phyloP scores from a whole-genome alignment of 2,113 vertebrate species.

The Plestiodon gilberti region DNA sequence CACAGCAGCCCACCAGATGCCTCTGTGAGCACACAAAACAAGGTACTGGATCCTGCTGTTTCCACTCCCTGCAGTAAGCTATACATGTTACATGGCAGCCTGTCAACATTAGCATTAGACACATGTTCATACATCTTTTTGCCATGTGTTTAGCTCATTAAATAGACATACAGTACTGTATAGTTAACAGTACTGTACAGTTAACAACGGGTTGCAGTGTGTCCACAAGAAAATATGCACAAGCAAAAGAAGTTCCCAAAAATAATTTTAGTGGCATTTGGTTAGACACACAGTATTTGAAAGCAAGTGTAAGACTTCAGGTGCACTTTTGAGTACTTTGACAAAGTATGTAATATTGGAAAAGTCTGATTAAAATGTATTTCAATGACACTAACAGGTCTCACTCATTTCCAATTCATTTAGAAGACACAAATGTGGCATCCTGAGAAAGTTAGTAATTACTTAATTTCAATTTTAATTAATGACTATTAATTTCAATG shows the following conservation, averaged over 20 bases:
- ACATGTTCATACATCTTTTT: slow-evolving; percentile 10
- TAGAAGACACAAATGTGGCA: slow-evolving; percentile 24
- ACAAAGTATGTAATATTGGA: background rate
- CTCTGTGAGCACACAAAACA: too few species aligned
- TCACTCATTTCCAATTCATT: background rate
- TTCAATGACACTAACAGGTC: background rate
- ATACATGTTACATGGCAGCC: background rate
- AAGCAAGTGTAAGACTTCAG: background rate
- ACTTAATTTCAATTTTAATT: too few species aligned
- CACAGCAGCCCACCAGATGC: too few species aligned
- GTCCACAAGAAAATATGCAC: background rate
- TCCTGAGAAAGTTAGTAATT: too few species aligned
- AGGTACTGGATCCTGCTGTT: background rate
- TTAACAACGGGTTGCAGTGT: background rate
- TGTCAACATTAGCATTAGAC: background rate
- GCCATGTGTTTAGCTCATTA: slow-evolving; percentile 20
- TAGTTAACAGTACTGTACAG: slow-evolving; percentile 2
- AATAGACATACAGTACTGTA: background rate
- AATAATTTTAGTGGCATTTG: slow-evolving; percentile 50
- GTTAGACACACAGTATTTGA: background rate
- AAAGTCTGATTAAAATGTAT: background rate
- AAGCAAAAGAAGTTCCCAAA: slow-evolving; percentile 31
- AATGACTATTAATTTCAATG: too few species aligned
- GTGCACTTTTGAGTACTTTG: background rate
- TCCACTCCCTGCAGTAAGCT: background rate